Evolutionary conservation across 1,140 invertebrate species (phyloP), one percentile per base, ranked within the genome.

Genomic region (Sogatella furcifera): DNA sequence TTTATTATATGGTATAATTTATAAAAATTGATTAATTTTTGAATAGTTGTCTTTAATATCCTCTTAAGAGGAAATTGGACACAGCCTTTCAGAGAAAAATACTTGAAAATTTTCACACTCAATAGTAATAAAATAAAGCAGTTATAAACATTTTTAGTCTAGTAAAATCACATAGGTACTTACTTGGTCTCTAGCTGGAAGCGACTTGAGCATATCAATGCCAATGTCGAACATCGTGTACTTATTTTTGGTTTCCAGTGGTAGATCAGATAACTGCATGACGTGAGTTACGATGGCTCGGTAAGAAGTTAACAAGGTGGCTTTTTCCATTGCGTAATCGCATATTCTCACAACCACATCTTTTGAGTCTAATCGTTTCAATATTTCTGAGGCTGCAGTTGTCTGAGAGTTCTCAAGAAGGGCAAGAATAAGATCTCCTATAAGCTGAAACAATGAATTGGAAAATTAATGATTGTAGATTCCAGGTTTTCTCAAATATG

Each of bases 171-270:
- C 38, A 31, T 19, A 38, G 2, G 11, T 38, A 38, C 41, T 21
- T 41, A 65, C 53, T 49, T 62, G 60, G 65, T 66, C 55, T 62
- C 62, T 57, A 64, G 63, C 10, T 54, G 59, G 31, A 57, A 52
- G 44, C 69, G 41, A 22, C 11, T 14, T 56, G 4, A 62, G 43
- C 60, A 62, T 62, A 38, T 56, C 15, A 34, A 62, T 49, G 49
- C 60, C 55, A 43, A 62, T 52, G 15, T 57, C 53, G 5, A 59
- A 53, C 69, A 64, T 21, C 55, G 52, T 59, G 64, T 70, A 70
- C 64, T 74, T 73, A 5, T 60, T 54, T 41, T 38, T 21, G 22
- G 44, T 49, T 11, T 34, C 28, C 8, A 52, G 10, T 2, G 52
- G 44, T 5, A 38, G 13, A 28, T 21, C 52, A 28, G 15, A 14